These are phyloP conservation scores for Tenthredo scrophulariae DNA, from an alignment of 2,888 invertebrate genomes.

Conservation along the genomic window DNA sequence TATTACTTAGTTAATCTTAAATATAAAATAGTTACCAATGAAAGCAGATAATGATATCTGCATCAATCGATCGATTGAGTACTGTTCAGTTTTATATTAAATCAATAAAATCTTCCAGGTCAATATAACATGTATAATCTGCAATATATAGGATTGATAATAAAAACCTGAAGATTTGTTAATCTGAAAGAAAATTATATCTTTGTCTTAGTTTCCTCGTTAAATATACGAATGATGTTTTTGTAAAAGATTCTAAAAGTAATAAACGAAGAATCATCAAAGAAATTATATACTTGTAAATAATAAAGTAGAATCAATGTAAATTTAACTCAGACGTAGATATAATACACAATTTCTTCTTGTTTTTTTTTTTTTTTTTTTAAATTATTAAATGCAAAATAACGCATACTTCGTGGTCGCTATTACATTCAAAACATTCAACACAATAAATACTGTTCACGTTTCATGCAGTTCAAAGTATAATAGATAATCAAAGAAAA, in stretches of 20 bases:
- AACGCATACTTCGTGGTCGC: slow-evolving; percentile 6
- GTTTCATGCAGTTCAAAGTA: slow-evolving; percentile 34
- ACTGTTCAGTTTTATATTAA: slow-evolving; percentile 30
- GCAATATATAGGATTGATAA: slow-evolving; percentile 12
- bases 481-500: slow-evolving; percentile 11
- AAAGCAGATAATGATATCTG: slow-evolving; percentile 27
- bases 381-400: slow-evolving; percentile 42
- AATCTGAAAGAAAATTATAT: not conserved
- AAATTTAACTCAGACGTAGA: not conserved
- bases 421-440: slow-evolving; percentile 46
- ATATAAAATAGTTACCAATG: slow-evolving; percentile 39
- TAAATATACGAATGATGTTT: slow-evolving; percentile 27
- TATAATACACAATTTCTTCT: slow-evolving; percentile 27
- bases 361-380: not conserved
- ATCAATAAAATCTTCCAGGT: slow-evolving; percentile 6
- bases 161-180: not conserved
- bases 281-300: not conserved
- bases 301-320: not conserved
- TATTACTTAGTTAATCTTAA: slow-evolving; percentile 39
- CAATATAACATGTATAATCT: not conserved
- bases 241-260: slow-evolving; percentile 22
- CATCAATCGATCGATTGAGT: slow-evolving; percentile 41
- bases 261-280: not conserved
- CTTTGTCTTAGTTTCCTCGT: not conserved
- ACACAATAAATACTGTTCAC: slow-evolving; percentile 46